Evolutionary conservation across 1,140 invertebrate species (phyloP), one percentile per base, ranked within the genome.

Genomic region (Nephila pilipes): DNA sequence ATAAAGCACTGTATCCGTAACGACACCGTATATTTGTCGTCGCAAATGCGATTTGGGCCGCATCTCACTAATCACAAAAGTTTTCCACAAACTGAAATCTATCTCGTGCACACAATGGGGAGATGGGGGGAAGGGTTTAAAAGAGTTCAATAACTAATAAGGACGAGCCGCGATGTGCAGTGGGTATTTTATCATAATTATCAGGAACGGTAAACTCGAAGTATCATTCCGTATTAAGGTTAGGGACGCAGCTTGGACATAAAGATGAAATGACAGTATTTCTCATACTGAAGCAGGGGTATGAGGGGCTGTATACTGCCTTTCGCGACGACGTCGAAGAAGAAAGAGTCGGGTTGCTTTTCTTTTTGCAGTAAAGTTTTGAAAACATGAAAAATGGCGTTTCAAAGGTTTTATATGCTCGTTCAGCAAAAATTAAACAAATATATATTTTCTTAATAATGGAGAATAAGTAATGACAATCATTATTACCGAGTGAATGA

Each of bases 61-160:
- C 90, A 92, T 92, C 81, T n/a, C 80, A 55, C 90, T 92, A 92
- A 92, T 92, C 90, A 92, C 80, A 85, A 92, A 92, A 92, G 90
- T 92, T 92, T 92, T 58, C 63, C 90, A 18, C 83, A 63, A 92
- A 92, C 90, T 92, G 80, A 85, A 85, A 92, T 92, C 80, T 69
- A 92, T 92, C 90, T 92, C 83, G 29, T 6, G 29, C 63, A 57
- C 69, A 58, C 46, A 58, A 36, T 29, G 69, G 69, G 65, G 65
- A 12, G 1, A n/a, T n/a, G 88, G 16, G 75, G 69, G 75, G 75
- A 29, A 54, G 79, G 81, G 69, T 91, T 83, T 91, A 83, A 91
- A 83, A 83, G 89, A 83, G 75, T 83, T 91, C 81, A 83, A 83
- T 90, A 90, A 90, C 89, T 90, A 90, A 90, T 90, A 90, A 90